Percentiles rank a stretch among this genome's conserved stretches.
Evolutionary conservation across 53 echinoderm and acorn worm genomes (phyloP).

Genomic region (Mesocentrotus franciscanus): DNA sequence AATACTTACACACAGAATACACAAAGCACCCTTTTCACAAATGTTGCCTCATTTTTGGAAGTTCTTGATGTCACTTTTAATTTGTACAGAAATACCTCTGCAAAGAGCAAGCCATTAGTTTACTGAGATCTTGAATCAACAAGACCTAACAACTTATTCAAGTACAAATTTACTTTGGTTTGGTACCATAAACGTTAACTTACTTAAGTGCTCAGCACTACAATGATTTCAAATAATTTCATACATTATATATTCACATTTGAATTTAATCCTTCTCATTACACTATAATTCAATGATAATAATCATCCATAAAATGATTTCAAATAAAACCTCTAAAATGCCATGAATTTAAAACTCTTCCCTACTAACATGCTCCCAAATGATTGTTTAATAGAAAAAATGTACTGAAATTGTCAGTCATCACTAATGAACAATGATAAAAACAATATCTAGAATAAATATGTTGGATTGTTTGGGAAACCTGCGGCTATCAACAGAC

Average conservation of each 20-base stretch:
- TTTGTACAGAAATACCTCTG: not conserved
- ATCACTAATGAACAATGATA: not conserved
- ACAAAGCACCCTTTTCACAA: not conserved
- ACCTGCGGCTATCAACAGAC: slow-evolving; percentile 37
- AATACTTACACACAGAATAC: slow-evolving; percentile 22
- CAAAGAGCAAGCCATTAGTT: not conserved
- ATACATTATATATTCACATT: not conserved
- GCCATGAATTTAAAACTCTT: slow-evolving; percentile 23
- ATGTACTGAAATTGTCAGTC: not conserved
- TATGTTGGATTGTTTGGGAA: slow-evolving; percentile 26
- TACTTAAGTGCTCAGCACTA: slow-evolving; percentile 35
- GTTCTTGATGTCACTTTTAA: slow-evolving; percentile 19
- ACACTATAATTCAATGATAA: not conserved
- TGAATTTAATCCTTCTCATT: not conserved
- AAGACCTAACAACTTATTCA: slow-evolving; percentile 7
- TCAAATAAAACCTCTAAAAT: slow-evolving; percentile 16
- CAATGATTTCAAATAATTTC: not conserved
- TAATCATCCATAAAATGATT: slow-evolving; percentile 22
- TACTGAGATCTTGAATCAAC: not conserved
- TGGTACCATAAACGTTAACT: slow-evolving; percentile 22
- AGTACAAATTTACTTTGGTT: slow-evolving; percentile 43
- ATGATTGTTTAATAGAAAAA: not conserved
- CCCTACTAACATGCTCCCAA: not conserved
- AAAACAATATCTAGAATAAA: slow-evolving; percentile 53
- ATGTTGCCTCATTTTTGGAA: not conserved